These are phyloP conservation scores for Shinisaurus crocodilurus DNA, from an alignment of 2,113 vertebrate genomes.

Conservation along the genomic window DNA sequence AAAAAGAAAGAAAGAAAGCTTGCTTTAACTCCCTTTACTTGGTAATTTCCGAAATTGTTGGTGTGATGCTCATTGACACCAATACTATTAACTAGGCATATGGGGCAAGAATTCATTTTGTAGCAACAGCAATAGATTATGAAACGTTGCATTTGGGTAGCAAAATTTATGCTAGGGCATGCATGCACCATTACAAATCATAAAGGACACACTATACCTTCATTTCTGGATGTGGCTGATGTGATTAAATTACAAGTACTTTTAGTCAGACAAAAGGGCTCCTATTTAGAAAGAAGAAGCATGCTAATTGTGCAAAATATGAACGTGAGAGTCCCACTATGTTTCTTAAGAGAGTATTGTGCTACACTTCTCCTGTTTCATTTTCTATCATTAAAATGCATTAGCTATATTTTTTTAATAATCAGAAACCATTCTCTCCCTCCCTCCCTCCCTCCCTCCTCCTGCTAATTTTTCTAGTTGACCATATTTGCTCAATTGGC, in stretches of 20 bases:
- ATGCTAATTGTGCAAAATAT: accelerated
- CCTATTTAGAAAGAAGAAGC: accelerated
- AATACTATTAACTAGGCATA: neutral
- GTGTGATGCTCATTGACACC: neutral
- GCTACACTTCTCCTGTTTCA: neutral
- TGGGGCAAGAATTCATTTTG: neutral
- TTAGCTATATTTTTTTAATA: neutral
- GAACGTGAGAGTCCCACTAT: accelerated
- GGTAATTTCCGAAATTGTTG: neutral
- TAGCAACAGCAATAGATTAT: neutral
- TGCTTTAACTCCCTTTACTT: neutral
- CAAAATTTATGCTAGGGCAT: neutral
- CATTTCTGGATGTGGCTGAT: accelerated
- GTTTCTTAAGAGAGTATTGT: neutral
- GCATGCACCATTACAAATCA: neutral
- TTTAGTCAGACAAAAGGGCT: neutral
- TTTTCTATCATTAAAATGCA: neutral
- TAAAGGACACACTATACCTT: accelerated
- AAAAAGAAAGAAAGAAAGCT: too few species aligned
- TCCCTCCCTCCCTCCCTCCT: neutral
- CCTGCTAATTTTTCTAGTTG: conserved; percentile 22
- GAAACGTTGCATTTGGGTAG: neutral
- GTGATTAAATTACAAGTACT: neutral
- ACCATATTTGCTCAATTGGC: conserved; percentile 19
- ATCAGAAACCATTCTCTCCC: neutral